Evolutionary conservation across 1,140 invertebrate genomes (phyloP), one percentile per base, ranked within the genome.

Genomic region (Bombus cullumanus): DNA sequence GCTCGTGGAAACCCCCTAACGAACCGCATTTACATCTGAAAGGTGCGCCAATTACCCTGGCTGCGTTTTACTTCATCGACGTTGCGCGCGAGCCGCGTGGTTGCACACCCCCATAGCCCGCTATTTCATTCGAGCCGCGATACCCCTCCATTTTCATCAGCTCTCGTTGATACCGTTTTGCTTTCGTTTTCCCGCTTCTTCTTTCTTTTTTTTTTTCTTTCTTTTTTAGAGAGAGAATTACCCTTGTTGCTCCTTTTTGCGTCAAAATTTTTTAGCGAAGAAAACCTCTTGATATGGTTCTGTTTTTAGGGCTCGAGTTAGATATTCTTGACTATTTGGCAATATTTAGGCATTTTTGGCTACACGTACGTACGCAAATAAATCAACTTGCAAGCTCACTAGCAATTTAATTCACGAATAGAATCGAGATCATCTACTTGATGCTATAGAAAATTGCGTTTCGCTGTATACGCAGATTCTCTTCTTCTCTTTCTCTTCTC

Each of bases 21-120:
- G 92, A 94, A 93, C 92, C 93, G 88, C 92, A 94, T 94, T 94
- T 94, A 93, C 93, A 94, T 94, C 90, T 94, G 93, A 94, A 94
- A 94, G 93, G 92, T 91, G 86, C 86, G 88, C 92, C 93, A 93
- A 94, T 94, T 94, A 93, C 92, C 87, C 68, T 64, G 86, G 88
- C 69, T 87, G 86, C 91, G 89, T 94, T 93, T 94, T 92, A 93
- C 92, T 92, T 92, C 90, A 92, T 88, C 91, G 90, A 76, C 88
- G 85, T 85, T 88, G 90, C 81, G 84, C 87, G 82, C 86, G 76
- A 88, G 81, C 85, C 84, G 75, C 87, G 68, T 64, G 57, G 66
- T 43, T 62, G 69, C 66, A 76, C 68, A 62, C 39, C 64, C 77
- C 62, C n/a, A 66, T 34, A 22, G 62, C 37, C 57, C 64, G 57